phyloP scores from a whole-genome alignment of 2,888 invertebrate species.

The Spialia ferax region DNA sequence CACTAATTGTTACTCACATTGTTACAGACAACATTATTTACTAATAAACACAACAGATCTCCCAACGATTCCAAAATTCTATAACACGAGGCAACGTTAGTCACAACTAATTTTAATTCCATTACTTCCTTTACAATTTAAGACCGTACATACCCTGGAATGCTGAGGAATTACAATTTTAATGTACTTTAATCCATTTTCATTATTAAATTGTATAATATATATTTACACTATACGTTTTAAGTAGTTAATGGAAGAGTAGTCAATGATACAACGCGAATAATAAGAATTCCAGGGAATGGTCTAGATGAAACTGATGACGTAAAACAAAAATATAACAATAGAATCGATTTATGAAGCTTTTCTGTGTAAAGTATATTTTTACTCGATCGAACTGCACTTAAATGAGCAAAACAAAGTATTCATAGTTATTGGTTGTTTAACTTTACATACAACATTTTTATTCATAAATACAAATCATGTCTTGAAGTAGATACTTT shows the following conservation, averaged over 20 bases:
- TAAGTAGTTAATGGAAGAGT: neutral
- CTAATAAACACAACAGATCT: slow-evolving; percentile 65
- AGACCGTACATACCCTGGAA: slow-evolving; percentile 42
- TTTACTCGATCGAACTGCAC: slow-evolving; percentile 10
- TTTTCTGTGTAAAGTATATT: slow-evolving; percentile 13
- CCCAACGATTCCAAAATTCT: slow-evolving; percentile 45
- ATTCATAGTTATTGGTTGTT: neutral
- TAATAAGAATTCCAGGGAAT: slow-evolving; percentile 18
- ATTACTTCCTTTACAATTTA: slow-evolving; percentile 43
- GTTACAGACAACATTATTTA: slow-evolving; percentile 57
- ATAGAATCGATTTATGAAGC: slow-evolving; percentile 2
- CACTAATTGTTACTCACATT: slow-evolving; percentile 51
- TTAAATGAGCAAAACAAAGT: slow-evolving; percentile 26
- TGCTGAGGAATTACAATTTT: slow-evolving; percentile 13
- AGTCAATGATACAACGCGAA: neutral
- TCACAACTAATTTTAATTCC: slow-evolving; percentile 51
- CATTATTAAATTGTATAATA: slow-evolving; percentile 1
- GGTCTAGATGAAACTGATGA: slow-evolving; percentile 9
- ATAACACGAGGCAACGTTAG: slow-evolving; percentile 56
- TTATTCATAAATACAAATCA: neutral
- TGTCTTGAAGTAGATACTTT: neutral
- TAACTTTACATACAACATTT: neutral
- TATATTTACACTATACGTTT: neutral
- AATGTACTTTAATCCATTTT: neutral
- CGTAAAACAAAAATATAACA: neutral